Conservation (phyloP, 2,113 vertebrate species). For the Thinocorus orbignyianus region DNA sequence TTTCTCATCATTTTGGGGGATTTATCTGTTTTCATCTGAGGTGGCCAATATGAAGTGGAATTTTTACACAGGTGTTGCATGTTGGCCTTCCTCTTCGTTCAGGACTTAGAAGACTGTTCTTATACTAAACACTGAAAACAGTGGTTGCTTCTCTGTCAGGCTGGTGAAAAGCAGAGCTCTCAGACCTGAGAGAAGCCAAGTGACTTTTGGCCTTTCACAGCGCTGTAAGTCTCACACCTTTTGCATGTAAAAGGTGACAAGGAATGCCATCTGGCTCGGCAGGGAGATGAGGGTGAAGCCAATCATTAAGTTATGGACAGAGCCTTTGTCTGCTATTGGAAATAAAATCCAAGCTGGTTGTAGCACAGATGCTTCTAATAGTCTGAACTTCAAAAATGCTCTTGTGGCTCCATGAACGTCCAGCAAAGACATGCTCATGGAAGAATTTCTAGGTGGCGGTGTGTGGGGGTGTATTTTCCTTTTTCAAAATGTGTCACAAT, state of each 20-base stretch:
- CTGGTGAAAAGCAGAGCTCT: background rate
- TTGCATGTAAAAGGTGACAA: background rate
- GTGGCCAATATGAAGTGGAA: background rate
- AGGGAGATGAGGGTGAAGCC: background rate
- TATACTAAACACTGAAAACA: background rate
- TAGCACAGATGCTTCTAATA: background rate
- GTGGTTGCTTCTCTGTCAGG: background rate
- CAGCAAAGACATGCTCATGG: background rate
- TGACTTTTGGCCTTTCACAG: background rate
- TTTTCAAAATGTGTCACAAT: background rate
- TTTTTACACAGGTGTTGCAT: background rate
- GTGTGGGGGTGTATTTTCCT: background rate
- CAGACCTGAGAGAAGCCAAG: background rate
- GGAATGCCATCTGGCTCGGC: background rate
- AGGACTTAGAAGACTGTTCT: background rate
- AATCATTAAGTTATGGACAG: background rate
- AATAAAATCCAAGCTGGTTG: background rate
- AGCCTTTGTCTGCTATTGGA: background rate
- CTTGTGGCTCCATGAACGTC: background rate
- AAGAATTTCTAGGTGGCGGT: background rate
- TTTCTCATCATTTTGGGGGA: background rate
- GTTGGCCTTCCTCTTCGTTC: background rate
- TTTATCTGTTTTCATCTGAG: conserved; percentile 50
- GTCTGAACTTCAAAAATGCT: background rate
- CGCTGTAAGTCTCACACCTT: background rate